Conservation (phyloP, 2,888 invertebrate species). For the Hirudinaria manillensis region DNA sequence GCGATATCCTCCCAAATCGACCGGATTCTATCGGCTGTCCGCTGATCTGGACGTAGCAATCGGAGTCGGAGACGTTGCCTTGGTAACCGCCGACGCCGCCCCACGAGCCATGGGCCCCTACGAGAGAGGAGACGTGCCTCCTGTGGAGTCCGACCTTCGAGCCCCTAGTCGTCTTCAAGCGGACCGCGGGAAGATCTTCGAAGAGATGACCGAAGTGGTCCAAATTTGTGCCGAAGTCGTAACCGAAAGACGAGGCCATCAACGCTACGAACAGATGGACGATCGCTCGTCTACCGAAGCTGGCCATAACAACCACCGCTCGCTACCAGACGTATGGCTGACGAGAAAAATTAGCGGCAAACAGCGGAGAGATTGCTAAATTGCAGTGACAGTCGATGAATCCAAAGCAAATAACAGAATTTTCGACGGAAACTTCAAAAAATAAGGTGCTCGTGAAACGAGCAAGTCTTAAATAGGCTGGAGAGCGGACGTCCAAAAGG, state of each 20-base stretch:
- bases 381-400: too few relatives aligned
- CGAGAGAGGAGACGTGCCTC: background rate
- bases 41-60: background rate
- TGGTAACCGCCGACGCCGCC: background rate
- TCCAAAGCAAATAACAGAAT: too few relatives aligned
- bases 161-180: background rate
- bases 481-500: too few relatives aligned
- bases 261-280: too few relatives aligned
- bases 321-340: too few relatives aligned
- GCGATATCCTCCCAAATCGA: background rate
- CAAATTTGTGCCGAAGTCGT: background rate
- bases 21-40: background rate
- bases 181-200: background rate
- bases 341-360: too few relatives aligned
- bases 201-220: background rate
- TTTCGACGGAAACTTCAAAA: too few relatives aligned
- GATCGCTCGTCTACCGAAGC: too few relatives aligned
- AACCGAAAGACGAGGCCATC: background rate
- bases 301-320: too few relatives aligned
- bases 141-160: background rate
- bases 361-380: too few relatives aligned
- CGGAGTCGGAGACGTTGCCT: background rate
- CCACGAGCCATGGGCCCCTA: background rate
- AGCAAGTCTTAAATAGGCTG: too few relatives aligned
- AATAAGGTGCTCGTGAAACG: too few relatives aligned